These are phyloP conservation scores for Agrochola lota DNA, from an alignment of 2,888 invertebrate species.

Conservation along the genomic window DNA sequence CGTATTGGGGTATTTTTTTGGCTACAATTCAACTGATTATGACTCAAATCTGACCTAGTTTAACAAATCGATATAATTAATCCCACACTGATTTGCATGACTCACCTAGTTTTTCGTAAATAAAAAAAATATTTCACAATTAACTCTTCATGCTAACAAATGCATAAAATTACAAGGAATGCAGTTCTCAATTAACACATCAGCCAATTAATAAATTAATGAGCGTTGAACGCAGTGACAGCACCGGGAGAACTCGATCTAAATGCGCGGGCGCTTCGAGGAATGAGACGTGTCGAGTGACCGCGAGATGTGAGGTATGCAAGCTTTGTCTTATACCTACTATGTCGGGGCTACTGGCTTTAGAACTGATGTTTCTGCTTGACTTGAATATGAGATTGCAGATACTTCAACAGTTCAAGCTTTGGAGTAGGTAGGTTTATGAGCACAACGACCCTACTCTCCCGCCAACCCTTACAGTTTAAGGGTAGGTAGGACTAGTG, in stretches of 20 bases:
- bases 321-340: slow-evolving; percentile 35
- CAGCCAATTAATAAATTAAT: slow-evolving; percentile 52
- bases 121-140: slow-evolving; percentile 5
- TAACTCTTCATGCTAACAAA: background rate
- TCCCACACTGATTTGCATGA: slow-evolving; percentile 1
- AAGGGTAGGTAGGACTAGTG: background rate
- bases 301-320: slow-evolving; percentile 47
- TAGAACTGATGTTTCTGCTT: background rate
- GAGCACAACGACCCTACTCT: background rate
- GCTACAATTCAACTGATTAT: slow-evolving; percentile 18
- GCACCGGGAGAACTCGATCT: slow-evolving; percentile 44
- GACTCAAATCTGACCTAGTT: slow-evolving; percentile 26
- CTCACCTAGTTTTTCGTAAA: background rate
- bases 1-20: slow-evolving; percentile 12
- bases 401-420: background rate
- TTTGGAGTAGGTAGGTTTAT: background rate
- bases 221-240: slow-evolving; percentile 53
- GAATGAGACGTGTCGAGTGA: slow-evolving; percentile 58
- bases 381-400: background rate
- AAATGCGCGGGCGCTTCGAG: slow-evolving; percentile 55
- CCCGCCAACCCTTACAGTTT: background rate
- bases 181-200: slow-evolving; percentile 55
- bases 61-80: background rate
- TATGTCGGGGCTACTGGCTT: background rate
- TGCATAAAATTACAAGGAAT: slow-evolving; percentile 43